phyloP scores from a whole-genome alignment of 2,797 vertebrate species.

The Malacoctenus gilli region DNA sequence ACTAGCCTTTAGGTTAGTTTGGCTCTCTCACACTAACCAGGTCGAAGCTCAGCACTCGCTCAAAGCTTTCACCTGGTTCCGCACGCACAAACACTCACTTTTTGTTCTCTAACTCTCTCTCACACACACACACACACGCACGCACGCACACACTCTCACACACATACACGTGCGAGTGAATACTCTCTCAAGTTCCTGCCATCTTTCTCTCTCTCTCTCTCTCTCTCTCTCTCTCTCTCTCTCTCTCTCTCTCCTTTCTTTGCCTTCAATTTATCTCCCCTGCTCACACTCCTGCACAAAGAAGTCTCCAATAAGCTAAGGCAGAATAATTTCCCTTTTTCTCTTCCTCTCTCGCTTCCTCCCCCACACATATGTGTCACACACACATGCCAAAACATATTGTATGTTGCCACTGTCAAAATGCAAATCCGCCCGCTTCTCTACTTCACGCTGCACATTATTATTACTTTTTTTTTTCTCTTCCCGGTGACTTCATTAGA shows the following conservation, averaged over 20 bases:
- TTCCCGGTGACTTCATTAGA: constrained; percentile 66
- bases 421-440: constrained; percentile 57
- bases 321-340: constrained; percentile 34
- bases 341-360: constrained; percentile 11
- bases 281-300: constrained; percentile 23
- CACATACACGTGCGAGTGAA: background rate
- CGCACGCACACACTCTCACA: background rate
- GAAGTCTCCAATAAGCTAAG: constrained; percentile 21
- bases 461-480: constrained; percentile 17
- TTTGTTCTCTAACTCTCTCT: background rate
- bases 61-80: constrained; percentile 72
- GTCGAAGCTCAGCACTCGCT: constrained; percentile 69
- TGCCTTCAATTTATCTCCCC: constrained; percentile 10
- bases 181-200: constrained; percentile 11
- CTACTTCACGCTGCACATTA: constrained; percentile 11
- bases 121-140: background rate
- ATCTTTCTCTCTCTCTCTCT: constrained; percentile 4
- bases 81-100: constrained; percentile 20
- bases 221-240: background rate
- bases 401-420: constrained; percentile 57
- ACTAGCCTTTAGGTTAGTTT: constrained; percentile 72
- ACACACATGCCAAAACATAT: constrained; percentile 59
- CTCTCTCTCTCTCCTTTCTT: background rate
- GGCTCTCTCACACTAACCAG: constrained; percentile 62
- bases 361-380: constrained; percentile 18